Percentiles rank a stretch among this genome's conserved stretches.
phyloP scores from a whole-genome alignment of 1,140 invertebrate genomes.

The Sinonovacula constricta region DNA sequence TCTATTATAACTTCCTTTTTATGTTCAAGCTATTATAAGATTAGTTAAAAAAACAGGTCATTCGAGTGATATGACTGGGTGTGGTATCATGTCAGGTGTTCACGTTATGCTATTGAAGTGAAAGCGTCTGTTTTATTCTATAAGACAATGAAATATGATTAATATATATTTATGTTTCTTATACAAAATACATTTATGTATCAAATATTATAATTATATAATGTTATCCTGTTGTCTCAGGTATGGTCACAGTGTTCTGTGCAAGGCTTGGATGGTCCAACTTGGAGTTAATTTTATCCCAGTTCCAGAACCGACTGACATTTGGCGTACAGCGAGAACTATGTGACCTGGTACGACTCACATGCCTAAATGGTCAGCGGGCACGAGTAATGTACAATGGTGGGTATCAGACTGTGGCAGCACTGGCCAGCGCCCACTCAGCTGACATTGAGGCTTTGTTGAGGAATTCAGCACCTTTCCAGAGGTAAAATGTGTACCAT shows the following conservation, averaged over 20 bases:
- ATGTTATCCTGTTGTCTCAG: too few species aligned
- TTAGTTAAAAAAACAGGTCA: too few species aligned
- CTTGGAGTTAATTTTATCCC: conserved; percentile 91
- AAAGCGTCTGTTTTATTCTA: too few species aligned
- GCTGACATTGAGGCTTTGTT: conserved; percentile 87
- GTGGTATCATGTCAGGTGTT: too few species aligned
- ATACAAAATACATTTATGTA: too few species aligned
- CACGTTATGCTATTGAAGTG: too few species aligned
- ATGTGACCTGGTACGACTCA: conserved; percentile 92
- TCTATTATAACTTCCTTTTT: too few species aligned
- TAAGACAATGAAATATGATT: too few species aligned
- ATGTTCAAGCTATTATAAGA: too few species aligned
- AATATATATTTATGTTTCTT: too few species aligned
- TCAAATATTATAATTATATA: too few species aligned
- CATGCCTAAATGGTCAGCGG: conserved; percentile 89
- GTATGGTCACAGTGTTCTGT: conserved; percentile 96
- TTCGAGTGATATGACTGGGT: too few species aligned
- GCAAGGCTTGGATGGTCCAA: conserved; percentile 94
- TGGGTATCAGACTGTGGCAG: conserved; percentile 88
- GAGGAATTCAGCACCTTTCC: conserved; percentile 88
- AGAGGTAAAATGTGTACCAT: conserved; percentile 75
- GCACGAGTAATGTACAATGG: conserved; percentile 91
- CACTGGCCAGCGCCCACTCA: conserved; percentile 87
- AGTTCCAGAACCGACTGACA: conserved; percentile 95
- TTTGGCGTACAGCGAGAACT: conserved; percentile 97